These are phyloP conservation scores for Drosophila azteca DNA, from an alignment of 1,140 invertebrate genomes.

Conservation along the genomic window DNA sequence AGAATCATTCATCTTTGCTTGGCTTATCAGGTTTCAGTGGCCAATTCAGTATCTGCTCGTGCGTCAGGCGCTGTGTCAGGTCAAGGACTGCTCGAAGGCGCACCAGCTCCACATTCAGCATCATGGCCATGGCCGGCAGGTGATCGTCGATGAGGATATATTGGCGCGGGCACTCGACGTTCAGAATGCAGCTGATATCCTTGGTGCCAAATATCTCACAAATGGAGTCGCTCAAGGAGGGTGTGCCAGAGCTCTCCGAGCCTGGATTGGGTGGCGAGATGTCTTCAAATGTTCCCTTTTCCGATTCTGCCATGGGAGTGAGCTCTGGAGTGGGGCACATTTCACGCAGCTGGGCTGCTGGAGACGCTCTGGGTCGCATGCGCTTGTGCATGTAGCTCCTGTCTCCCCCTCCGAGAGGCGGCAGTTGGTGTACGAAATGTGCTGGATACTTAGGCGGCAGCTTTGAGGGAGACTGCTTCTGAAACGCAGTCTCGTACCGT, in stretches of 20 bases:
- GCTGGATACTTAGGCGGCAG: constrained; percentile 51
- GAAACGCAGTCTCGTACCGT: neutral
- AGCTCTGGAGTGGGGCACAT: constrained; percentile 15
- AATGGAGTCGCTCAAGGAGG: constrained; percentile 61
- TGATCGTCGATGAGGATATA: constrained; percentile 54
- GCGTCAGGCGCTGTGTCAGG: constrained; percentile 39
- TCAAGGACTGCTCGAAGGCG: constrained; percentile 48
- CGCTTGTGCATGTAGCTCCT: neutral
- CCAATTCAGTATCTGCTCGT: constrained; percentile 41
- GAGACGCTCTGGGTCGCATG: neutral
- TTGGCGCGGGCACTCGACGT: constrained; percentile 33
- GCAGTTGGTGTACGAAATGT: constrained; percentile 63
- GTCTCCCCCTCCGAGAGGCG: constrained; percentile 11
- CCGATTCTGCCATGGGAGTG: neutral
- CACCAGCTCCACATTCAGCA: constrained; percentile 50
- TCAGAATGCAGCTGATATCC: constrained; percentile 33
- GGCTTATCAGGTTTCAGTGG: neutral
- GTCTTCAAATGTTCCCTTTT: neutral
- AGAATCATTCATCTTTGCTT: too few relatives aligned
- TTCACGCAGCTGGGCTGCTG: neutral
- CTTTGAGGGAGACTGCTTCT: constrained; percentile 10
- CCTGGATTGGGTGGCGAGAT: constrained; percentile 7
- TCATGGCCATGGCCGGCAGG: constrained; percentile 53
- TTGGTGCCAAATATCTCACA: constrained; percentile 63
- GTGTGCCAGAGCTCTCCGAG: constrained; percentile 33